Conservation (phyloP, 2,888 invertebrate species). For the Acleris cristana region DNA sequence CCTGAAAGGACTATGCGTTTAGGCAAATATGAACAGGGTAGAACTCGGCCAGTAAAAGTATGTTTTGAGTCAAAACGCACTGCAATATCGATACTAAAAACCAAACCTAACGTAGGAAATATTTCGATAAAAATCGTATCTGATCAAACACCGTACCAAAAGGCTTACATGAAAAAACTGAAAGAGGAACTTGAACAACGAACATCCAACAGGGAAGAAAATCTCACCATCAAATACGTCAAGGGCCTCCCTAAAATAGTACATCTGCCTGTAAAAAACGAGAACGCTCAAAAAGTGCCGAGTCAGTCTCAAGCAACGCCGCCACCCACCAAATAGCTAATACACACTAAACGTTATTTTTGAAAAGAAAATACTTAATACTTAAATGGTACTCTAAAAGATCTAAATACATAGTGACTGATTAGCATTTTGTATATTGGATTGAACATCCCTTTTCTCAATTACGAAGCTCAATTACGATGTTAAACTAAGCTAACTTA, state of each 20-base stretch:
- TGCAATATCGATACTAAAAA: conserved; percentile 5
- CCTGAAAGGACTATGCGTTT: conserved; percentile 7
- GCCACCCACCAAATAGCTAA: background rate
- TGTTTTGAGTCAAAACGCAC: conserved; percentile 5
- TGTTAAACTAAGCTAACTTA: too few species aligned
- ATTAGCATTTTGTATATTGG: too few species aligned
- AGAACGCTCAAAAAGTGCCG: background rate
- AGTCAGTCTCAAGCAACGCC: background rate
- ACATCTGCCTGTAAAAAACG: background rate
- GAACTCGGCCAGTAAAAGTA: conserved; percentile 8
- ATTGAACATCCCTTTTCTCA: too few species aligned
- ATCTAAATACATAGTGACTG: too few species aligned
- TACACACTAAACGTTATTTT: too few species aligned
- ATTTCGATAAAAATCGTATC: background rate
- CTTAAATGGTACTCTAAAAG: too few species aligned
- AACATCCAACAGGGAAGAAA: background rate
- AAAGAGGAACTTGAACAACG: background rate
- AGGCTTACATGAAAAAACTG: background rate
- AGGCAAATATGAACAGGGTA: conserved; percentile 3
- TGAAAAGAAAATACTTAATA: too few species aligned
- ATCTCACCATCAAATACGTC: conserved; percentile 8
- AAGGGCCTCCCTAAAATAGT: conserved; percentile 7
- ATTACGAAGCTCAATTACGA: too few species aligned
- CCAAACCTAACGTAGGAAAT: background rate
- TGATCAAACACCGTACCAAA: conserved; percentile 5